Conservation (phyloP, 2,113 vertebrate genomes). For the Trichechus manatus region DNA sequence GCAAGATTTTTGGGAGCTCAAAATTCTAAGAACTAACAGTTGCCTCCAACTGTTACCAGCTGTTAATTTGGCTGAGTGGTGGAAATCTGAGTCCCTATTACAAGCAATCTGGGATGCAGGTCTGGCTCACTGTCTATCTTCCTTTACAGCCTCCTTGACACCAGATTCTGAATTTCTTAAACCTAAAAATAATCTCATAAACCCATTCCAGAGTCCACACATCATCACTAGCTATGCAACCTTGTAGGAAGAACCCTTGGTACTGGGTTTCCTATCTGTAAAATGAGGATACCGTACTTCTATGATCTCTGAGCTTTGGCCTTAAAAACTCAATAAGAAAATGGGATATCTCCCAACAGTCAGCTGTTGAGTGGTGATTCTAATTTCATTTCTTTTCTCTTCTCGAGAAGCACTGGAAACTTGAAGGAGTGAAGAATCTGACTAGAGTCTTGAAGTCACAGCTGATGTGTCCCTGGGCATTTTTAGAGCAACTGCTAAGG, state of each 20-base stretch:
- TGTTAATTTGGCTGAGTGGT: slow-evolving; percentile 61
- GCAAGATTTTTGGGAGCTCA: slow-evolving; percentile 52
- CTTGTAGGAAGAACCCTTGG: not conserved
- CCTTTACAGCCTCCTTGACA: slow-evolving; percentile 1
- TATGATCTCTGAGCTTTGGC: not conserved
- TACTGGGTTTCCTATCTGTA: not conserved
- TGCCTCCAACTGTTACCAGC: slow-evolving; percentile 80
- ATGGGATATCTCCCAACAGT: not conserved
- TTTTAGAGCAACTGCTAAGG: not conserved
- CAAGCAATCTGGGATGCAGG: not conserved
- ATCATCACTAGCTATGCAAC: not conserved
- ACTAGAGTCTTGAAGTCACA: not conserved
- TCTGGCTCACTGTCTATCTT: not conserved
- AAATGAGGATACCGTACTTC: not conserved
- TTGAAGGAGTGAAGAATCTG: not conserved
- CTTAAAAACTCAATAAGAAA: not conserved
- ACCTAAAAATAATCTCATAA: slow-evolving; percentile 59
- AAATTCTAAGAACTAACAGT: slow-evolving; percentile 71
- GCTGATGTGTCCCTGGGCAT: not conserved
- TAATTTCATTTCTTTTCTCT: not conserved
- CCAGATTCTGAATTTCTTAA: not conserved
- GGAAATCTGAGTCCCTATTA: not conserved
- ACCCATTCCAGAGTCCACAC: not conserved
- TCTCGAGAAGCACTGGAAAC: not conserved
- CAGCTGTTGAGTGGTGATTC: not conserved